Conservation (phyloP, 2,113 vertebrate genomes). For the Chaetorhynchus papuensis region DNA sequence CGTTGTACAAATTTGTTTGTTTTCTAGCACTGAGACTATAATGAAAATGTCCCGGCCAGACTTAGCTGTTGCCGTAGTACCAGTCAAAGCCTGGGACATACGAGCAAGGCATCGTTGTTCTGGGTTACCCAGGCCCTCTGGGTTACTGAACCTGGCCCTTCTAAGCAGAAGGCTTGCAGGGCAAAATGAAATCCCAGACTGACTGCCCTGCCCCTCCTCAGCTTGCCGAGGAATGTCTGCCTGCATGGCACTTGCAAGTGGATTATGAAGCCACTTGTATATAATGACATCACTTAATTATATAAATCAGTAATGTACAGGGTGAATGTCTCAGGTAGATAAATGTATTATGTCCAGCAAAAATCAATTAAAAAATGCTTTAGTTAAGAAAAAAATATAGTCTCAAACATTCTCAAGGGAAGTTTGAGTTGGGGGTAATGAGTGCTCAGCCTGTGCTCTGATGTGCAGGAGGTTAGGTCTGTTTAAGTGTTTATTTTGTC, state of each 20-base stretch:
- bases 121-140: background rate
- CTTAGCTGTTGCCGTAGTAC: slow-evolving; percentile 40
- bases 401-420: background rate
- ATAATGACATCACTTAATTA: background rate
- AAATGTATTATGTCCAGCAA: background rate
- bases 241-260: background rate
- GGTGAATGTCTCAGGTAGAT: background rate
- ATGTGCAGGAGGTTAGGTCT: background rate
- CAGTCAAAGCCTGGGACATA: slow-evolving; percentile 3
- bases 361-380: background rate
- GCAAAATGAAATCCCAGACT: background rate
- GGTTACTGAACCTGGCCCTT: background rate
- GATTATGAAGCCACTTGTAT: background rate
- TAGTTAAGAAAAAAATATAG: background rate
- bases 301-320: background rate
- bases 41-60: slow-evolving; percentile 40
- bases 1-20: slow-evolving; percentile 60
- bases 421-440: background rate
- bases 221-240: background rate
- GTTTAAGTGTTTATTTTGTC: background rate
- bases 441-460: background rate
- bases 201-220: background rate
- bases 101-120: background rate
- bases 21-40: slow-evolving; percentile 47
- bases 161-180: background rate